Conservation (phyloP, 2,888 invertebrate species). For the Plutella xylostella region DNA sequence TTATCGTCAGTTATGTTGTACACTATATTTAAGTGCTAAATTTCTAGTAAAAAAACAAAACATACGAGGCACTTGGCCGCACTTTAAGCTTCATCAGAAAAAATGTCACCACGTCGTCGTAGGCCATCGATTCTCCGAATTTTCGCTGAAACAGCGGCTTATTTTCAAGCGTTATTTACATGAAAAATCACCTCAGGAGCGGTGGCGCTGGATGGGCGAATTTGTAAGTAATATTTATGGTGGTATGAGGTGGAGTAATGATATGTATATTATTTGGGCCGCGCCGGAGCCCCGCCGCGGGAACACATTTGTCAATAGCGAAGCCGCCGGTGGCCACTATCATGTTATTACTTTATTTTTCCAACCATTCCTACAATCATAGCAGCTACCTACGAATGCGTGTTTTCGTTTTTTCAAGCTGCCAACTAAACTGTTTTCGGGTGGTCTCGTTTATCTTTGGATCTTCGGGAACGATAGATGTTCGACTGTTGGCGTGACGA, state of each 20-base stretch:
- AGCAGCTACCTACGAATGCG: conserved; percentile 23
- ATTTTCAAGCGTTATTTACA: conserved; percentile 34
- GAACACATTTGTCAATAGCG: conserved; percentile 57
- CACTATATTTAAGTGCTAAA: no score
- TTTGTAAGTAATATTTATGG: conserved; percentile 53
- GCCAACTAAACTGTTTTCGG: conserved; percentile 11
- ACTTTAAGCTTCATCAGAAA: no score
- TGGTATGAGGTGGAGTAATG: conserved; percentile 52
- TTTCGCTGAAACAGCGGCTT: conserved; percentile 7
- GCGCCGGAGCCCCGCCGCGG: conserved; percentile 31
- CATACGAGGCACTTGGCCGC: no score
- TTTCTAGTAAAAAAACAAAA: no score
- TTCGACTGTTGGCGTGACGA: conserved; percentile 24
- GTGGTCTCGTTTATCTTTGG: conserved; percentile 12
- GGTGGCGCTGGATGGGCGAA: conserved; percentile 38
- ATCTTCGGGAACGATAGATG: not conserved
- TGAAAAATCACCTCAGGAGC: conserved; percentile 46
- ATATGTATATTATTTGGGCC: conserved; percentile 62
- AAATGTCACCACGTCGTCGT: no score
- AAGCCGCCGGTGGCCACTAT: conserved; percentile 48
- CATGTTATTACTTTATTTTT: conserved; percentile 55
- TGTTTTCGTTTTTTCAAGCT: conserved; percentile 9
- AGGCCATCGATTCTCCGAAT: not conserved
- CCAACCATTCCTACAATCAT: conserved; percentile 42
- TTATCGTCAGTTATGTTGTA: no score